Conservation (phyloP, 1,140 invertebrate genomes). For the Phortica variegata region DNA sequence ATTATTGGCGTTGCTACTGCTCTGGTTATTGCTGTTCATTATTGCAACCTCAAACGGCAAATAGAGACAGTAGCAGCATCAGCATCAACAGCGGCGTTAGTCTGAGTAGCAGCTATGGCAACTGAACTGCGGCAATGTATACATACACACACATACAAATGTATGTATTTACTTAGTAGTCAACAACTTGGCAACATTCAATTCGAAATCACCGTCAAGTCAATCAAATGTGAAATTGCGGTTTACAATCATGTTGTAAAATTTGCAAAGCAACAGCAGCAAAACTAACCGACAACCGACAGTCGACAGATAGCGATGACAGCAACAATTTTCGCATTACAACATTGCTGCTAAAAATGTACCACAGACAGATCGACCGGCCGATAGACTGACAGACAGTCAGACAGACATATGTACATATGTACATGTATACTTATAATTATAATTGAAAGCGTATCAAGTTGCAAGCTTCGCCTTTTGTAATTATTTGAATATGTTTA, state of each 20-base stretch:
- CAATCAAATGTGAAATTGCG: conserved; percentile 56
- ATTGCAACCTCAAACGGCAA: conserved; percentile 20
- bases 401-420: no score
- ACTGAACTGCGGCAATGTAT: conserved; percentile 22
- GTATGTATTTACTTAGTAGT: background rate
- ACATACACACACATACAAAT: background rate
- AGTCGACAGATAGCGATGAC: conserved; percentile 8
- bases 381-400: no score
- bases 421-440: no score
- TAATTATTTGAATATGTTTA: no score
- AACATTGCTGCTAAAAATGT: no score
- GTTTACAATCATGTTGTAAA: conserved; percentile 51
- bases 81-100: conserved; percentile 12
- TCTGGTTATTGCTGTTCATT: conserved; percentile 7
- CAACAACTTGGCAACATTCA: background rate
- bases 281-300: conserved; percentile 11
- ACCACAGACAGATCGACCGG: no score
- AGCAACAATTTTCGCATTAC: no score
- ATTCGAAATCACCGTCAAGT: conserved; percentile 42
- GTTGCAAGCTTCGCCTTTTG: background rate
- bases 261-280: conserved; percentile 26
- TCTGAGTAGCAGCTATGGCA: conserved; percentile 19
- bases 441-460: background rate
- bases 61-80: conserved; percentile 7
- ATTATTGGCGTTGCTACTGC: background rate